Evolutionary conservation across 37 sponge, comb jelly and placozoan species (phyloP), one percentile per base, ranked within the genome.

Genomic region (Chondrilla cf. caribensis): DNA sequence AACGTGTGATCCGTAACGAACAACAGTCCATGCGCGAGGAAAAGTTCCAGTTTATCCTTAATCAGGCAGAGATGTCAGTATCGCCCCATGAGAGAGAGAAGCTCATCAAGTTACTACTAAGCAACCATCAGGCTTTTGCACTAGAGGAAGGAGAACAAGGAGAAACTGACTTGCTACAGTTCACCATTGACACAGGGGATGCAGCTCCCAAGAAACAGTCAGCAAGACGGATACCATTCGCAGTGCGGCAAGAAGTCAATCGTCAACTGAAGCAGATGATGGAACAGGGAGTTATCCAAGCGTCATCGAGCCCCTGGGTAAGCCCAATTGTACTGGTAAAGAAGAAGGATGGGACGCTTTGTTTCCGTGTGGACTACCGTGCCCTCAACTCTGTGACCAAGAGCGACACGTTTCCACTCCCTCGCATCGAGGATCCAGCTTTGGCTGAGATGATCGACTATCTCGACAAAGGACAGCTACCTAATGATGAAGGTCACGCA

Each of bases 301-400:
- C 90, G 14, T 89, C 86, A 4, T 40, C 24, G 24, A 73, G 75
- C 42, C 86, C 86, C 35, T 89, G 86, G 86, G 71, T 86, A 28
- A 89, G 90, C 78, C 86, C 90, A 7, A 41, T 86, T 24, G 90
- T 90, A 9, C 51, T 90, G 51, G 90, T 86, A 37, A 2, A 60
- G 29, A 90, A 90, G 82, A 77, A 82, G 35, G 88, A 88, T 55
- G 84, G 84, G 32, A 62, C 84, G 26, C 72, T 47, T 11, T 22
- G 88, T 0, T 84, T 86, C 33, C 87, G 87, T 60, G 70, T 86
- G 25, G 84, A 90, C 54, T 90, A 86, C 28, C 38, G 84, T 17
- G 18, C 26, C 33, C 77, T 90, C 7, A 86, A 90, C 39, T 28
- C 81, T 36, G 84, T 83, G 38, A 90, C 91, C 41, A 86, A 84